Evolutionary conservation across 2,113 vertebrate genomes (phyloP), one percentile per base, ranked within the genome.

Genomic region (Nothocercus julius): DNA sequence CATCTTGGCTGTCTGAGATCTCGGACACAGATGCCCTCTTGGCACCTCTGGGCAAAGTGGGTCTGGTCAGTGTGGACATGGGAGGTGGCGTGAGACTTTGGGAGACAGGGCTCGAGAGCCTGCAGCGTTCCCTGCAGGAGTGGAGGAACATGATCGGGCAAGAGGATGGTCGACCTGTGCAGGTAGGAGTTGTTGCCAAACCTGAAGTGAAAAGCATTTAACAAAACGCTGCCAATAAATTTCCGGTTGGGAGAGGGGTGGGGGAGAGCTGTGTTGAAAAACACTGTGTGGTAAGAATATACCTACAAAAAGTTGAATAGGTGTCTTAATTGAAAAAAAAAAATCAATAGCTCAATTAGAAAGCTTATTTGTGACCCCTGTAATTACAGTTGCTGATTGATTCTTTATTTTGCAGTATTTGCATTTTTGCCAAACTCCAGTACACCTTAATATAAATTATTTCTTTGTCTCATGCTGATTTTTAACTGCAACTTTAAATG

Each of bases 71-170:
- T 1, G 99, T 99, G 72, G 99, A 99, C 64, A 98, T 98, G 98
- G 99, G 98, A 36, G 99, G 99, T 1, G 96, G 93, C 16, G 93
- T 99, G 73, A 97, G 99, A 32, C 97, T 99, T 3, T 99, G 99
- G 99, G 99, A 99, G 95, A 99, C 99, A 0, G 99, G 98, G 78
- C 87, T 99, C 47, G 98, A 98, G 40, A 98, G 94, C 38, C 97
- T 99, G 54, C 98, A 99, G 95, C 98, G 93, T 7, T 99, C 99
- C 0, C 98, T 99, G 81, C 97, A 98, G 97, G 99, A 99, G 6
- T 99, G 99, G 99, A 99, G 98, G 89, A 99, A 98, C 87, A 99
- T 99, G 99, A 99, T 99, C 28, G 99, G 99, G 18, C 96, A 98
- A 61, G 99, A 98, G 66, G 98, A 98, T 25, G 98, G 98, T 62